Evolutionary conservation across 2,797 vertebrate genomes (phyloP).

Genomic region (Urophycis tenuis): DNA sequence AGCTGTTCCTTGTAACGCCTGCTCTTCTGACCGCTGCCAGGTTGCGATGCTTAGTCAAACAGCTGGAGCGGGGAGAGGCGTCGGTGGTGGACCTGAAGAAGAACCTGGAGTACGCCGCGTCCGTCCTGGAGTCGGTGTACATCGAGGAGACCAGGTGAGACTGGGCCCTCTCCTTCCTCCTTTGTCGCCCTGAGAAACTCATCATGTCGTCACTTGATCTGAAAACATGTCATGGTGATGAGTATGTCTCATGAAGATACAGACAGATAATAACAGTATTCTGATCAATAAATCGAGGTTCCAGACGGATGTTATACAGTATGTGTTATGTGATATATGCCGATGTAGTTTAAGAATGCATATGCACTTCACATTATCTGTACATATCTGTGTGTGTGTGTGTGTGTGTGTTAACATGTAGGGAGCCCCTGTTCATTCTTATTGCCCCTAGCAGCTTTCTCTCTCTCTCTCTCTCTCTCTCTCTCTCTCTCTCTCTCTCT

Average conservation of each 20-base stretch:
- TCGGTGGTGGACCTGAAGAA: conserved; percentile 88
- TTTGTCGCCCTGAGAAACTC: too few relatives aligned
- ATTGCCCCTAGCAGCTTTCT: background rate
- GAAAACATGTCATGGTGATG: too few relatives aligned
- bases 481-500: too few relatives aligned
- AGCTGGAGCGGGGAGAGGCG: conserved; percentile 85
- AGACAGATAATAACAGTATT: too few relatives aligned
- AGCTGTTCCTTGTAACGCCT: background rate
- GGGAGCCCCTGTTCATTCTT: background rate
- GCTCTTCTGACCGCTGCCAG: conserved; percentile 35
- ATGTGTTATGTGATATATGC: background rate
- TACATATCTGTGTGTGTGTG: background rate
- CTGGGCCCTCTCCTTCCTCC: too few relatives aligned
- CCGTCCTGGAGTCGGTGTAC: conserved; percentile 85
- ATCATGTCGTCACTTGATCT: too few relatives aligned
- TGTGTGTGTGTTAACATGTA: background rate
- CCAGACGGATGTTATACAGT: too few relatives aligned
- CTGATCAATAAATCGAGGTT: too few relatives aligned
- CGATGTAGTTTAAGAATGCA: background rate
- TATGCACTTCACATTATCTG: background rate
- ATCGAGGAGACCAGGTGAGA: conserved; percentile 86
- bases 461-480: background rate
- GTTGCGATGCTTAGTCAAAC: conserved; percentile 77
- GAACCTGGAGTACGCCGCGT: conserved; percentile 87
- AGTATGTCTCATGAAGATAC: too few relatives aligned